Percentiles rank a stretch among this genome's conserved stretches.
These are phyloP conservation scores for Trissoscelio sp. DNA, from an alignment of 2,888 invertebrate genomes.

Conservation along the genomic window DNA sequence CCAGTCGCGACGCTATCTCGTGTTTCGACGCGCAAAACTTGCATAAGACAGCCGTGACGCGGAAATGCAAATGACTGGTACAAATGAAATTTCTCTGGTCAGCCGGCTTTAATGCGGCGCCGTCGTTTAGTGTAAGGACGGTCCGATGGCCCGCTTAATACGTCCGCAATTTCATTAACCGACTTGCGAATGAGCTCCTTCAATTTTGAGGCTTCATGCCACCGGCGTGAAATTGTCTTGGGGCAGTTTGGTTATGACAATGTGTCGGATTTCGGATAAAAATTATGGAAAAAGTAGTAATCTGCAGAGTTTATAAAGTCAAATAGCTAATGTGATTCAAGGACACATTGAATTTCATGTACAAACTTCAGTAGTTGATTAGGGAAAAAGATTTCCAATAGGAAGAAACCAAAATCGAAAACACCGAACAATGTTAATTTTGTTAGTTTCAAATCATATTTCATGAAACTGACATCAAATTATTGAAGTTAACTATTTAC, in stretches of 20 bases:
- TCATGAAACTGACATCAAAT: too few relatives aligned
- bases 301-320: conserved; percentile 55
- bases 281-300: neutral
- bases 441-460: too few relatives aligned
- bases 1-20: conserved; percentile 10
- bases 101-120: conserved; percentile 36
- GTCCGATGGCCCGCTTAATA: conserved; percentile 54
- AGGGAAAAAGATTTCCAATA: too few relatives aligned
- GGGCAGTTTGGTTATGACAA: conserved; percentile 32
- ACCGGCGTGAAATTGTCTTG: conserved; percentile 2
- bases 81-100: conserved; percentile 60
- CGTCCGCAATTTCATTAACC: conserved; percentile 64
- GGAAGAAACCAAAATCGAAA: too few relatives aligned
- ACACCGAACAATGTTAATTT: too few relatives aligned
- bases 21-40: conserved; percentile 25
- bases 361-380: too few relatives aligned
- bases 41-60: conserved; percentile 8
- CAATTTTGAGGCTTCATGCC: conserved; percentile 16
- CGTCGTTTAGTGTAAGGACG: conserved; percentile 29
- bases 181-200: conserved; percentile 16
- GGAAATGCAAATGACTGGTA: conserved; percentile 37
- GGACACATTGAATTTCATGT: too few relatives aligned
- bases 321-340: neutral
- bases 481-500: too few relatives aligned
- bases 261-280: conserved; percentile 22